A percentile compares a stretch with the other conserved stretches of the same genome.
phyloP scores from a whole-genome alignment of 2,797 vertebrate genomes.

The Vireo griseus region DNA sequence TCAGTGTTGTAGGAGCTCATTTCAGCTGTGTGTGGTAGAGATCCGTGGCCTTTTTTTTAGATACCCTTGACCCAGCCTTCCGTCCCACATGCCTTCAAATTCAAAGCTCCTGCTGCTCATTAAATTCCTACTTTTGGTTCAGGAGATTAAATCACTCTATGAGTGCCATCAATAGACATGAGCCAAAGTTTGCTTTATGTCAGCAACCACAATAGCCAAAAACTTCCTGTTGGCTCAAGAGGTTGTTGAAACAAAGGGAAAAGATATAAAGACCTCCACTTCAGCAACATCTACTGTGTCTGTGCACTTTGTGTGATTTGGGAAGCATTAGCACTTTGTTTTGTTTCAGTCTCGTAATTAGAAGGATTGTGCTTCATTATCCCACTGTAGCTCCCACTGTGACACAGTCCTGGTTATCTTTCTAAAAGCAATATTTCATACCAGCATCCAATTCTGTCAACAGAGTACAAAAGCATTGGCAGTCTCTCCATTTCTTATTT shows the following conservation, averaged over 20 bases:
- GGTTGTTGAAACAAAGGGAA: not conserved
- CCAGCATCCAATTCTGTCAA: not conserved
- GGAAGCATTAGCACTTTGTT: constrained; percentile 31
- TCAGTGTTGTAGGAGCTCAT: not conserved
- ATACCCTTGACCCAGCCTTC: not conserved
- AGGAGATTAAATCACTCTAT: not conserved
- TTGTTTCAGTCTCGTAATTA: constrained; percentile 38
- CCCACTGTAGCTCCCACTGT: not conserved
- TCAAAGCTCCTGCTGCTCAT: not conserved
- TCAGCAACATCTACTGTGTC: not conserved
- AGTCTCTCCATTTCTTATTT: not conserved
- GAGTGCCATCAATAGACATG: not conserved
- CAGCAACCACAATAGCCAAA: not conserved
- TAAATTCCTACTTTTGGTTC: not conserved
- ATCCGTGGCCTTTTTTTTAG: not conserved
- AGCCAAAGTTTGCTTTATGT: not conserved
- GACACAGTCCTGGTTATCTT: not conserved
- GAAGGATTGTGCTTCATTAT: constrained; percentile 42
- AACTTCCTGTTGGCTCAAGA: not conserved
- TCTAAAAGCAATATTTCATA: not conserved
- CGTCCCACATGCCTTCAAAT: not conserved
- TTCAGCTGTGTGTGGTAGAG: not conserved
- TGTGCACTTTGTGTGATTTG: not conserved
- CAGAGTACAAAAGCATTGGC: not conserved
- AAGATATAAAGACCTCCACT: not conserved